These are phyloP conservation scores for Ferrisia virgata DNA, from an alignment of 2,888 invertebrate genomes.

Conservation along the genomic window DNA sequence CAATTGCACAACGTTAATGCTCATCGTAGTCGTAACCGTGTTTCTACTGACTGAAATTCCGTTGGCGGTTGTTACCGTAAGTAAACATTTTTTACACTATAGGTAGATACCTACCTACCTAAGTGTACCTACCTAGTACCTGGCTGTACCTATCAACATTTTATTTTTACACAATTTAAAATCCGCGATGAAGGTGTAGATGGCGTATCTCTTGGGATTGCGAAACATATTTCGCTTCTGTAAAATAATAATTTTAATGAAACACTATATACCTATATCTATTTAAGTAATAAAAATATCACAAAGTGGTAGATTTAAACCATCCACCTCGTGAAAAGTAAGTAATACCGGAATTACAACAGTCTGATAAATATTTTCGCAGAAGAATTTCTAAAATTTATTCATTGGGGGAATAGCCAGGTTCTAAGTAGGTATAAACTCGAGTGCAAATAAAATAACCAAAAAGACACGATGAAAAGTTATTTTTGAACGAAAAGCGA, in stretches of 20 bases:
- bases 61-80: conserved; percentile 71
- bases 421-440: not conserved
- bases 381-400: not conserved
- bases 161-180: no score
- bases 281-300: not conserved
- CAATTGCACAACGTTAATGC: conserved; percentile 82
- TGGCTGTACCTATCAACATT: no score
- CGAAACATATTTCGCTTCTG: not conserved
- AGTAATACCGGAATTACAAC: not conserved
- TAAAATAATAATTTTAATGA: conserved; percentile 10
- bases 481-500: not conserved
- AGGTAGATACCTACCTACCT: not conserved
- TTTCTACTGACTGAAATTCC: conserved; percentile 81
- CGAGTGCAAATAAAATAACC: not conserved
- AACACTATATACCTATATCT: not conserved
- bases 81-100: conserved; percentile 38
- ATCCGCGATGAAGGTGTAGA: not conserved
- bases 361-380: not conserved
- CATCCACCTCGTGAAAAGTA: not conserved
- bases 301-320: not conserved
- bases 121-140: no score
- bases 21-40: conserved; percentile 81
- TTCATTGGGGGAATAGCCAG: not conserved
- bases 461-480: not conserved
- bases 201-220: not conserved